phyloP scores from a whole-genome alignment of 2,888 invertebrate species.

The Escarpia spicata region DNA sequence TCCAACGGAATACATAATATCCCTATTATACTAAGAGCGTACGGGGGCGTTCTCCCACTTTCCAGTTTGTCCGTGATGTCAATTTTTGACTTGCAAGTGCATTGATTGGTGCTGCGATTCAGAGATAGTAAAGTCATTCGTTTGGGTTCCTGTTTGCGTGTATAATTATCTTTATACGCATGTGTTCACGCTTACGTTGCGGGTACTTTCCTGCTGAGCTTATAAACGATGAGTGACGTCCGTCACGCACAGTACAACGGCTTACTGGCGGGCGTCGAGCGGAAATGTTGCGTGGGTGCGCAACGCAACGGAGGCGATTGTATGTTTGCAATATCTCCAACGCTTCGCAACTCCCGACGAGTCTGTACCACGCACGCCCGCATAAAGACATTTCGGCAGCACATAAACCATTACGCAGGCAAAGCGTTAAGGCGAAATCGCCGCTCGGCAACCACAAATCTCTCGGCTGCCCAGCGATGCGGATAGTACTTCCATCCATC shows the following conservation, averaged over 20 bases:
- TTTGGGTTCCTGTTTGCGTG: background rate
- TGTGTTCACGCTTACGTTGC: background rate
- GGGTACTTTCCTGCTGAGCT: background rate
- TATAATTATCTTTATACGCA: no score
- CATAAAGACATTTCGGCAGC: slow-evolving; percentile 16
- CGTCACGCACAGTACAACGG: background rate
- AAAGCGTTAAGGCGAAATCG: slow-evolving; percentile 16
- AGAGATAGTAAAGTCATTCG: background rate
- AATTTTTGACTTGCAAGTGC: background rate
- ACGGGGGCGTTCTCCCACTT: background rate
- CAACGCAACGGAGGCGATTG: background rate
- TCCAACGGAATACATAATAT: background rate
- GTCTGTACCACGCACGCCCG: slow-evolving; percentile 1
- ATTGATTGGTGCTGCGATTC: background rate
- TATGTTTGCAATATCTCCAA: background rate
- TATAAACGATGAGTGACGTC: background rate
- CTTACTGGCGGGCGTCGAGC: background rate
- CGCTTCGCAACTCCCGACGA: background rate
- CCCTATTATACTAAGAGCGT: background rate
- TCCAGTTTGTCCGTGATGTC: background rate
- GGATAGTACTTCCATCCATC: background rate
- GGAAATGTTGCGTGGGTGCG: background rate
- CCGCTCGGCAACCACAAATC: slow-evolving; percentile 12
- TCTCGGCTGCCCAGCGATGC: background rate
- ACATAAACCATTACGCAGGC: background rate